Evolutionary conservation across 2,888 invertebrate genomes (phyloP).

Genomic region (Lathronympha strigana): DNA sequence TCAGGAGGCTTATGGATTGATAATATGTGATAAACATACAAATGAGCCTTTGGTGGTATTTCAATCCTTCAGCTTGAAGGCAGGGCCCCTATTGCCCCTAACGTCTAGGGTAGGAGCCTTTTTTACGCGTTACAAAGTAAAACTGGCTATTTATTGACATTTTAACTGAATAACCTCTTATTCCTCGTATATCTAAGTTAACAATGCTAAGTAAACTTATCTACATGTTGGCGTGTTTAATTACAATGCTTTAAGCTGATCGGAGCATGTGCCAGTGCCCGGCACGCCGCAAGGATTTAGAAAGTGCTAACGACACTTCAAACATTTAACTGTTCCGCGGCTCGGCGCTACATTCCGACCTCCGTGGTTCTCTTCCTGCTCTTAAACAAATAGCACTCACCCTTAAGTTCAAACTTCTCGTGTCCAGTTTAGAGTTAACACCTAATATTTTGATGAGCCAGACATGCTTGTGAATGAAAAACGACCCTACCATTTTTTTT

Average conservation of each 20-base stretch:
- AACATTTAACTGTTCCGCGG: slow-evolving; percentile 66
- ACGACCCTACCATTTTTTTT: too few species aligned
- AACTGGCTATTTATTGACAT: too few species aligned
- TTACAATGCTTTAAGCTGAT: slow-evolving; percentile 25
- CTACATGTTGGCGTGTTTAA: slow-evolving; percentile 12
- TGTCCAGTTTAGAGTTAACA: neutral
- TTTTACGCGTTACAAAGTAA: too few species aligned
- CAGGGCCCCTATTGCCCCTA: too few species aligned
- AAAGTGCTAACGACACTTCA: slow-evolving; percentile 74
- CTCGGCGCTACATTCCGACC: slow-evolving; percentile 68
- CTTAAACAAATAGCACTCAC: slow-evolving; percentile 59
- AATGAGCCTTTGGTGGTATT: too few species aligned
- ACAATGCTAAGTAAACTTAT: slow-evolving; percentile 3
- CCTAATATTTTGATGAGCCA: neutral
- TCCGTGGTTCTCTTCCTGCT: slow-evolving; percentile 67
- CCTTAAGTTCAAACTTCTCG: slow-evolving; percentile 39
- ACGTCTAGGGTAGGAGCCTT: too few species aligned
- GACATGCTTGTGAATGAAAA: too few species aligned
- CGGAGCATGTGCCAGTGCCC: slow-evolving; percentile 18
- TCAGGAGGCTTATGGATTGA: too few species aligned
- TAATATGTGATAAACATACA: too few species aligned
- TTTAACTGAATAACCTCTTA: too few species aligned
- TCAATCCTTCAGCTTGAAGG: too few species aligned
- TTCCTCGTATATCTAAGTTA: too few species aligned
- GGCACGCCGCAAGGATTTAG: slow-evolving; percentile 59